Conservation (phyloP, 2,888 invertebrate genomes). For the Margaritifera margaritifera region DNA sequence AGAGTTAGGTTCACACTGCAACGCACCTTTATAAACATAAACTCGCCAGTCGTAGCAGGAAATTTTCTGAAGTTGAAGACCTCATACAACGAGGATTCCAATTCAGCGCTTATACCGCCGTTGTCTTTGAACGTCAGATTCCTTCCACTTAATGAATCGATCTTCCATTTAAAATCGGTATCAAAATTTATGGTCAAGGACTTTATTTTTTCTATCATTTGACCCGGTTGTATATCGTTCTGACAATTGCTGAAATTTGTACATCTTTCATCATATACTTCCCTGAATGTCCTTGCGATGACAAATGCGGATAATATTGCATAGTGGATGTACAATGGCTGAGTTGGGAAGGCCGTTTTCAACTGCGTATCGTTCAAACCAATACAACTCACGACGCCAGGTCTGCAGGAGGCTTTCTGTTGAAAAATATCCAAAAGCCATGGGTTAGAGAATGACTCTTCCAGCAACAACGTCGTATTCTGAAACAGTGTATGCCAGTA, state of each 20-base stretch:
- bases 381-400: no score
- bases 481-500: conserved; percentile 13
- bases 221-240: neutral
- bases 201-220: conserved; percentile 8
- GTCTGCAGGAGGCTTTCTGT: neutral
- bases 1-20: neutral
- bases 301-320: conserved; percentile 28
- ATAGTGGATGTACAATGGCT: conserved; percentile 30
- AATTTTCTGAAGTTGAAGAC: conserved; percentile 12
- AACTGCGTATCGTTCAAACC: neutral
- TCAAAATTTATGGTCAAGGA: conserved; percentile 13
- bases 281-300: conserved; percentile 23
- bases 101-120: conserved; percentile 2
- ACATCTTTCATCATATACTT: conserved; percentile 8
- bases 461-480: conserved; percentile 7
- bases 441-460: conserved; percentile 10
- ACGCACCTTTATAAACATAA: conserved; percentile 12
- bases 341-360: conserved; percentile 1
- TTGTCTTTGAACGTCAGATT: neutral
- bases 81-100: conserved; percentile 5
- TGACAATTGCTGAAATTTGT: neutral
- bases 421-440: conserved; percentile 13
- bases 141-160: neutral
- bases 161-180: conserved; percentile 21
- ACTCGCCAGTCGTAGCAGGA: neutral